These are phyloP conservation scores for Meloidogyne hapla DNA, from an alignment of 1,140 invertebrate species.

Conservation along the genomic window DNA sequence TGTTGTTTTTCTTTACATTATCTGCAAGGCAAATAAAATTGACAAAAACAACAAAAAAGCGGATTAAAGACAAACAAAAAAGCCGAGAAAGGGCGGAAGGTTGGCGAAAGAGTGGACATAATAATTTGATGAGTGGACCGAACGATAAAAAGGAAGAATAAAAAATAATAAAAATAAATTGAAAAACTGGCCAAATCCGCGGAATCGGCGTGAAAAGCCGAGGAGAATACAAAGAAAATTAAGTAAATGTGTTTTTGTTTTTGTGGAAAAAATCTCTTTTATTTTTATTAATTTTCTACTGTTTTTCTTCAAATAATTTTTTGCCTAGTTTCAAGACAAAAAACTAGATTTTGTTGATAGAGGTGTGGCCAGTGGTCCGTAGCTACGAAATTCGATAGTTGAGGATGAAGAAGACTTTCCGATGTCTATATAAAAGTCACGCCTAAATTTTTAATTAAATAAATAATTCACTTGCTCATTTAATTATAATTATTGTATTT, in stretches of 20 bases:
- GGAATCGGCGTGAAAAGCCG: not conserved
- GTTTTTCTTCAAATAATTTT: not conserved
- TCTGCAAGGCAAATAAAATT: conserved; percentile 9
- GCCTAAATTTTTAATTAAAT: not conserved
- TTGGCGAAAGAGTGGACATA: not conserved
- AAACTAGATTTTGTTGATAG: not conserved
- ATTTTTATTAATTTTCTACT: not conserved
- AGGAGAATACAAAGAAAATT: not conserved
- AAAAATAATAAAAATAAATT: not conserved
- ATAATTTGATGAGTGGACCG: not conserved
- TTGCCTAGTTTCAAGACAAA: not conserved
- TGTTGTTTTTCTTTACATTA: not conserved
- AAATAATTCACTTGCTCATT: not conserved
- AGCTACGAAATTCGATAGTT: not conserved
- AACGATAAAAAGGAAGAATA: not conserved
- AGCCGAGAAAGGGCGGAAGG: not conserved
- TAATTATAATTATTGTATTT: too few relatives aligned
- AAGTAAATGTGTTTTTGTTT: not conserved
- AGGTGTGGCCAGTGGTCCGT: not conserved
- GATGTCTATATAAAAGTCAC: conserved; percentile 2
- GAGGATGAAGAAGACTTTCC: not conserved
- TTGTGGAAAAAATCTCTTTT: not conserved
- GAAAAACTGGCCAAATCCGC: not conserved
- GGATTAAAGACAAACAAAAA: not conserved
- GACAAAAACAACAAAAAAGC: not conserved